These are phyloP conservation scores for Plotosus lineatus DNA, from an alignment of 2,113 vertebrate genomes.

Conservation along the genomic window DNA sequence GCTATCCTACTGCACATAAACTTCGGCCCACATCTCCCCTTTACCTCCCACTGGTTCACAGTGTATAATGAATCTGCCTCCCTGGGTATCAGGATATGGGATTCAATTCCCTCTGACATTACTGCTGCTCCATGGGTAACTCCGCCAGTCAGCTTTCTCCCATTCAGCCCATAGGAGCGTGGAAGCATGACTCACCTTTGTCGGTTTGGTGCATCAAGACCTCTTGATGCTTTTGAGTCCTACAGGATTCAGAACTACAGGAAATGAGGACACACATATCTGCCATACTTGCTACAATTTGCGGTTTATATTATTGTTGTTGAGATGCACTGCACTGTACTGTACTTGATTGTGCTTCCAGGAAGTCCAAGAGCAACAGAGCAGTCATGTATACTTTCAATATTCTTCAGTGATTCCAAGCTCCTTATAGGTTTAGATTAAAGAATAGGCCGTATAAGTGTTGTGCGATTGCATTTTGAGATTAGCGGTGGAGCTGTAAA, in stretches of 20 bases:
- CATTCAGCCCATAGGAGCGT: background rate
- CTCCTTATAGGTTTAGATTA: conserved; percentile 1
- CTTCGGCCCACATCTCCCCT: background rate
- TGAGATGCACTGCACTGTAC: background rate
- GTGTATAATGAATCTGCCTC: conserved; percentile 39
- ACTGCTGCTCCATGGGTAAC: conserved; percentile 10
- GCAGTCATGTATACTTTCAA: background rate
- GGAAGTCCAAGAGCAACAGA: background rate
- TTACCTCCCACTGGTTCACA: conserved; percentile 8
- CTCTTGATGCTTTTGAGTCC: background rate
- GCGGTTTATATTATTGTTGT: background rate
- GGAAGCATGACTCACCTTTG: background rate
- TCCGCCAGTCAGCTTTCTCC: conserved; percentile 15
- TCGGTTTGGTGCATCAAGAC: background rate
- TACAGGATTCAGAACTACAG: background rate
- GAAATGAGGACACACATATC: background rate
- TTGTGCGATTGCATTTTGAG: background rate
- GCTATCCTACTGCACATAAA: conserved; percentile 3
- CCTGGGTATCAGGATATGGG: conserved; percentile 33
- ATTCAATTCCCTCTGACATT: conserved; percentile 36
- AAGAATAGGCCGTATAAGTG: background rate
- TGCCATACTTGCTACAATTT: background rate
- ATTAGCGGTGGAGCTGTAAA: background rate
- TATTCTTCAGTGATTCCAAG: background rate
- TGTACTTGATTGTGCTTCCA: background rate